Evolutionary conservation across 2,888 invertebrate genomes (phyloP).

Genomic region (Zaprionus obscuricornis): DNA sequence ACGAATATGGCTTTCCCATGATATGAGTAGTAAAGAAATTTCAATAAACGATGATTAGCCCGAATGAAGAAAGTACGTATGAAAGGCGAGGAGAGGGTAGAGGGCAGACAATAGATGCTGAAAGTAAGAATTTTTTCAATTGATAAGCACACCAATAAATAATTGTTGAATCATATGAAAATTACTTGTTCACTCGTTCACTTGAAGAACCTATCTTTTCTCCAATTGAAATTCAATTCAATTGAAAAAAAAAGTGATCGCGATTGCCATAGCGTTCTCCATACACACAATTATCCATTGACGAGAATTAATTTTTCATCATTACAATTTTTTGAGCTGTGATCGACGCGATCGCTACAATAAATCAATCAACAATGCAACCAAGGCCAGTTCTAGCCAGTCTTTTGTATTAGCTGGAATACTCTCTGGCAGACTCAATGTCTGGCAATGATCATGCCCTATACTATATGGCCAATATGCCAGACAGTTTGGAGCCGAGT

Average conservation of each 20-base stretch:
- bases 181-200: slow-evolving; percentile 23
- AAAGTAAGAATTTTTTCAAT: slow-evolving; percentile 26
- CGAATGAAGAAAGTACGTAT: slow-evolving; percentile 49
- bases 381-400: slow-evolving; percentile 21
- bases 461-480: slow-evolving; percentile 60
- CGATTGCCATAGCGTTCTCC: background rate
- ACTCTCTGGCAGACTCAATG: slow-evolving; percentile 41
- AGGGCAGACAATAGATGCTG: slow-evolving; percentile 31
- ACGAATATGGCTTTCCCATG: slow-evolving; percentile 61
- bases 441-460: slow-evolving; percentile 48
- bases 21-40: no score
- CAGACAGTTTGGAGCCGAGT: slow-evolving; percentile 74
- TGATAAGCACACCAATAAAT: slow-evolving; percentile 63
- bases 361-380: slow-evolving; percentile 76
- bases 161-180: slow-evolving; percentile 55
- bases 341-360: slow-evolving; percentile 55
- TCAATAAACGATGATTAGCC: slow-evolving; percentile 71
- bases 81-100: slow-evolving; percentile 25
- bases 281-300: slow-evolving; percentile 53
- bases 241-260: slow-evolving; percentile 43
- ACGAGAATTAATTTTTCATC: slow-evolving; percentile 76
- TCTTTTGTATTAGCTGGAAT: slow-evolving; percentile 18
- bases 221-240: slow-evolving; percentile 50
- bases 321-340: slow-evolving; percentile 60
- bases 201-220: slow-evolving; percentile 1